Evolutionary conservation across 1,140 invertebrate genomes (phyloP).

Genomic region (Batillaria attramentaria): DNA sequence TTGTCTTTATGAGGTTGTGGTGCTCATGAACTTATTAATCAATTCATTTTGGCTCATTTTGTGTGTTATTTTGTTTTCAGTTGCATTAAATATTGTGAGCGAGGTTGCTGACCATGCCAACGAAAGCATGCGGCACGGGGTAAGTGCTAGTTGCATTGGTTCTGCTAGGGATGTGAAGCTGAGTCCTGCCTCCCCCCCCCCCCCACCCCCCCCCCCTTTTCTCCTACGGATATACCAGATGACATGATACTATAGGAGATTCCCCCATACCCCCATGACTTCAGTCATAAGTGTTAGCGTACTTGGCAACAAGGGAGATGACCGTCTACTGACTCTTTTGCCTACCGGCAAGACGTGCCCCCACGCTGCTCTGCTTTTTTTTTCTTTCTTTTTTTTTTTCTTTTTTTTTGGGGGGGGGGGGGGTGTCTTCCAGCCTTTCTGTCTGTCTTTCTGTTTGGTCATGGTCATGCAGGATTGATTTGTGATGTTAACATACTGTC

Average conservation of each 20-base stretch:
- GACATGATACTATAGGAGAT: too few species aligned
- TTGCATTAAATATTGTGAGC: conserved; percentile 80
- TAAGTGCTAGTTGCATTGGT: conserved; percentile 72
- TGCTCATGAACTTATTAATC: too few species aligned
- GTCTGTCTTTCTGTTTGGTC: not conserved
- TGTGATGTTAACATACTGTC: conserved; percentile 4
- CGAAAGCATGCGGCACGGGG: conserved; percentile 79
- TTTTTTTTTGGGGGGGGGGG: not conserved
- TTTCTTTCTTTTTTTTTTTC: not conserved
- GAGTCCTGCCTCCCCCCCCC: too few species aligned
- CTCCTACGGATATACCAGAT: too few species aligned
- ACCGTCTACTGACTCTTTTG: too few species aligned
- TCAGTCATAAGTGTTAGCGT: too few species aligned
- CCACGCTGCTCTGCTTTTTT: not conserved
- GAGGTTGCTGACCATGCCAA: conserved; percentile 85
- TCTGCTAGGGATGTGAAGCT: too few species aligned
- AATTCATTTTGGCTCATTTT: not conserved
- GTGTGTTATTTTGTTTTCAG: conserved; percentile 49
- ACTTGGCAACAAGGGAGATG: too few species aligned
- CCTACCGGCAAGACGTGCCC: too few species aligned
- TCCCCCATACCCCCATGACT: too few species aligned
- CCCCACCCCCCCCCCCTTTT: too few species aligned
- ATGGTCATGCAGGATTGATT: not conserved
- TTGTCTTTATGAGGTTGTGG: too few species aligned
- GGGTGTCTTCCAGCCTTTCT: not conserved